A percentile compares a stretch with the other conserved stretches of the same genome.
Evolutionary conservation across 2,797 vertebrate genomes (phyloP).

Genomic region (Sebastes oblongus): DNA sequence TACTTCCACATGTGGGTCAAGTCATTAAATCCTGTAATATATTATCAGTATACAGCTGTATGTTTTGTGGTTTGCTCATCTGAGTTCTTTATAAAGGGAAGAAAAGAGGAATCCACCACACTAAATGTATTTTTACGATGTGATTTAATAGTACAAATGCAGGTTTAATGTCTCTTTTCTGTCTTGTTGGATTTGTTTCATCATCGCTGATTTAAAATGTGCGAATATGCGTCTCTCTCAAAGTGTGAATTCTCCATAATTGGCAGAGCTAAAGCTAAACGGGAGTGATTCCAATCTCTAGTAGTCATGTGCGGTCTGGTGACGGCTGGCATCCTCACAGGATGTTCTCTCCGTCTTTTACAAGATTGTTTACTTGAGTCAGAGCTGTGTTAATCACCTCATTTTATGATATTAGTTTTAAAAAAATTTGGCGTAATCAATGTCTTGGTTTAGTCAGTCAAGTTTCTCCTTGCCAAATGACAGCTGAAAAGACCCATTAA

Average conservation of each 20-base stretch:
- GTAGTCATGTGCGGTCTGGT: slow-evolving; percentile 31
- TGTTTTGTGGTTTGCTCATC: background rate
- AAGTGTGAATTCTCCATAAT: slow-evolving; percentile 15
- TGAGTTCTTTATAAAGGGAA: background rate
- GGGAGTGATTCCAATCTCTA: slow-evolving; percentile 8
- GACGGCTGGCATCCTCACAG: background rate
- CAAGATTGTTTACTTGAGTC: background rate
- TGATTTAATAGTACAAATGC: background rate
- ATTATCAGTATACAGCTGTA: background rate
- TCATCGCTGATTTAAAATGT: background rate
- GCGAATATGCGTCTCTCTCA: background rate
- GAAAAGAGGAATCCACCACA: background rate
- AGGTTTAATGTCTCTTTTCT: background rate
- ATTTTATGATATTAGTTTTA: background rate
- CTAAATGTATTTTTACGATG: background rate
- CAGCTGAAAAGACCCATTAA: background rate
- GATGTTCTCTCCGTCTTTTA: background rate
- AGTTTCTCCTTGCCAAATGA: background rate
- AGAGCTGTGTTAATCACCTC: background rate
- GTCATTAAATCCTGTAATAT: background rate
- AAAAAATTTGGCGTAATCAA: no score
- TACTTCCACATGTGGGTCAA: background rate
- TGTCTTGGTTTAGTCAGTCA: background rate
- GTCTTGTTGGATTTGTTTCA: background rate
- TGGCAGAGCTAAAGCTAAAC: slow-evolving; percentile 38